These are phyloP conservation scores for Thelaira solivaga DNA, from an alignment of 2,888 invertebrate genomes.

Conservation along the genomic window DNA sequence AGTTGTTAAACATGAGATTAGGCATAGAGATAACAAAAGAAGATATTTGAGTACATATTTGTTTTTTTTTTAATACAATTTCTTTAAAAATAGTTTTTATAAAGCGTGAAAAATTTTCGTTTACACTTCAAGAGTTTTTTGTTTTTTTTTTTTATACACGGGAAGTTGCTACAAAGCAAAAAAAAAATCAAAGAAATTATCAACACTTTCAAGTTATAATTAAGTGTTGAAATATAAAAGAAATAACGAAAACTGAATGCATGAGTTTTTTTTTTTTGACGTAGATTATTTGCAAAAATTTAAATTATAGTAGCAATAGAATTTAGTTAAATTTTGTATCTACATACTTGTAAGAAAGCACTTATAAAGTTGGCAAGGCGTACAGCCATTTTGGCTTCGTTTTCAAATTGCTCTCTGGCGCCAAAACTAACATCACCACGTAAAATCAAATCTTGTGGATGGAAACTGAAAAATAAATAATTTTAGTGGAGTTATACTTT, in stretches of 20 bases:
- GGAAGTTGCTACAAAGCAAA: slow-evolving; percentile 34
- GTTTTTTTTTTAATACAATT: slow-evolving; percentile 32
- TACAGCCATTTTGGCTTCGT: slow-evolving; percentile 98
- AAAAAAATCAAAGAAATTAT: slow-evolving; percentile 56
- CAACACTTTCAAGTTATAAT: slow-evolving; percentile 55
- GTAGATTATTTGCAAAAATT: background rate
- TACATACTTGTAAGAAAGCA: slow-evolving; percentile 90
- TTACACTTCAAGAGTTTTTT: slow-evolving; percentile 73
- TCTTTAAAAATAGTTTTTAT: slow-evolving; percentile 67
- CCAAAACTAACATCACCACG: slow-evolving; percentile 93
- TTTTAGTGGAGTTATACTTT: background rate
- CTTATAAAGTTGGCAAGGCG: slow-evolving; percentile 96
- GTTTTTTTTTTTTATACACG: no score
- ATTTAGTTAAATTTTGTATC: background rate
- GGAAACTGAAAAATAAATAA: slow-evolving; percentile 78
- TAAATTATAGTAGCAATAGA: background rate
- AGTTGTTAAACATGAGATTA: slow-evolving; percentile 61
- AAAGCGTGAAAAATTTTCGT: slow-evolving; percentile 75
- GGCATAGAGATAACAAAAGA: slow-evolving; percentile 59
- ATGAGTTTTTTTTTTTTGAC: background rate
- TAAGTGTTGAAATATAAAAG: slow-evolving; percentile 52
- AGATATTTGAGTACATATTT: slow-evolving; percentile 74
- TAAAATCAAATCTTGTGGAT: slow-evolving; percentile 85
- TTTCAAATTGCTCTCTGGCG: slow-evolving; percentile 91
- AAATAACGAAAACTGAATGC: slow-evolving; percentile 16